phyloP scores from a whole-genome alignment of 2,888 invertebrate species.

The Patella pellucida region DNA sequence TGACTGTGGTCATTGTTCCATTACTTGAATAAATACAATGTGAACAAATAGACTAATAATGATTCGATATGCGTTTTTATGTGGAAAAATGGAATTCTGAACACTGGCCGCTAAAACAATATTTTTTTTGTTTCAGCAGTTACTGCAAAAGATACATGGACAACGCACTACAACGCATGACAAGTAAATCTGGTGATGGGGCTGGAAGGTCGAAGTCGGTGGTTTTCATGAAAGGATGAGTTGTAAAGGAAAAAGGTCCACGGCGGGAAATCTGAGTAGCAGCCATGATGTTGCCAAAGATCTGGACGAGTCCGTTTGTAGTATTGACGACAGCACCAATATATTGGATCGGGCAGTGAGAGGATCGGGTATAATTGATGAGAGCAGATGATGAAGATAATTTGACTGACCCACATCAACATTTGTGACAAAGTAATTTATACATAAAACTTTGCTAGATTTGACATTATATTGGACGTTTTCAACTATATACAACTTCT shows the following conservation, averaged over 20 bases:
- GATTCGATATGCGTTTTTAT: no score
- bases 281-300: constrained; percentile 9
- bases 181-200: constrained; percentile 17
- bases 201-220: constrained; percentile 17
- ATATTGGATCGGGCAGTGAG: constrained; percentile 20
- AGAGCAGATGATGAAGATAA: constrained; percentile 15
- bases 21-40: no score
- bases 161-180: constrained; percentile 16
- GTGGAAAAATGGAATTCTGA: no score
- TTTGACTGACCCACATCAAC: constrained; percentile 15
- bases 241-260: constrained; percentile 19
- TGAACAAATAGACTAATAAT: no score
- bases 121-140: constrained; percentile 13
- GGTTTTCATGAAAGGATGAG: constrained; percentile 14
- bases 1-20: no score
- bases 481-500: no score
- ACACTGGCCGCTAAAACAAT: constrained; percentile 3
- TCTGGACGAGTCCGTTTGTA: constrained; percentile 4
- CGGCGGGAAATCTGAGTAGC: constrained; percentile 17
- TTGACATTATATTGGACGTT: no score
- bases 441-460: no score
- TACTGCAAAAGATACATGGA: constrained; percentile 19
- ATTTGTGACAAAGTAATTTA: no score
- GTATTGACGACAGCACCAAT: neutral
- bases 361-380: constrained; percentile 19